These are phyloP conservation scores for Diaperis boleti DNA, from an alignment of 2,888 invertebrate genomes.

Conservation along the genomic window DNA sequence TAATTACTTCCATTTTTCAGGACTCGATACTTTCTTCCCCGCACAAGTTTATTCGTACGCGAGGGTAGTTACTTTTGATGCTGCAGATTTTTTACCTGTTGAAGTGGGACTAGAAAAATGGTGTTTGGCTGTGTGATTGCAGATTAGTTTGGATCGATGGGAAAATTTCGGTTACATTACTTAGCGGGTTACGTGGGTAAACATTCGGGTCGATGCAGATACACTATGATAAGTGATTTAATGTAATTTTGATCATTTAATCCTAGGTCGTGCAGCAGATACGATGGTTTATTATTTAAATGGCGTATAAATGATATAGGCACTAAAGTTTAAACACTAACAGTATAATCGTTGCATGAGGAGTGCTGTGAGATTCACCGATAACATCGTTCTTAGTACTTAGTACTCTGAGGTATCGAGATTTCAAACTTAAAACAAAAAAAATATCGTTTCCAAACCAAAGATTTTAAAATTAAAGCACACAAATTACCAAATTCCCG, in stretches of 20 bases:
- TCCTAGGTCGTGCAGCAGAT: not conserved
- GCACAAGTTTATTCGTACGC: constrained; percentile 58
- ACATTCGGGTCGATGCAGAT: not conserved
- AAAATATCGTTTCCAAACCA: no score
- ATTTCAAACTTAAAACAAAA: no score
- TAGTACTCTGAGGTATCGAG: no score
- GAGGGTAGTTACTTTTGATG: constrained; percentile 61
- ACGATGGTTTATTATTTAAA: no score
- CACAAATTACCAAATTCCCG: no score
- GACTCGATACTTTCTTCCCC: constrained; percentile 55
- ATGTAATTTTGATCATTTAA: not conserved
- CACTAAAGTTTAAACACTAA: not conserved
- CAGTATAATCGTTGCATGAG: not conserved
- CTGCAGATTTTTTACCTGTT: constrained; percentile 45
- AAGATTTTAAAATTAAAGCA: no score
- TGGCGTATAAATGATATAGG: not conserved
- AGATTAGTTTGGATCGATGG: not conserved
- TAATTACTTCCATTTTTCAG: constrained; percentile 56
- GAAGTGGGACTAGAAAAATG: constrained; percentile 24
- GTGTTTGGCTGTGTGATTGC: not conserved
- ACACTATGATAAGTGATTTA: not conserved
- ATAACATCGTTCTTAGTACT: no score
- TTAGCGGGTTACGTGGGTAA: not conserved
- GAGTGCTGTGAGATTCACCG: not conserved
- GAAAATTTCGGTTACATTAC: no score